These are phyloP conservation scores for Enteromius mattozi DNA, from an alignment of 2,797 vertebrate species.

Conservation along the genomic window DNA sequence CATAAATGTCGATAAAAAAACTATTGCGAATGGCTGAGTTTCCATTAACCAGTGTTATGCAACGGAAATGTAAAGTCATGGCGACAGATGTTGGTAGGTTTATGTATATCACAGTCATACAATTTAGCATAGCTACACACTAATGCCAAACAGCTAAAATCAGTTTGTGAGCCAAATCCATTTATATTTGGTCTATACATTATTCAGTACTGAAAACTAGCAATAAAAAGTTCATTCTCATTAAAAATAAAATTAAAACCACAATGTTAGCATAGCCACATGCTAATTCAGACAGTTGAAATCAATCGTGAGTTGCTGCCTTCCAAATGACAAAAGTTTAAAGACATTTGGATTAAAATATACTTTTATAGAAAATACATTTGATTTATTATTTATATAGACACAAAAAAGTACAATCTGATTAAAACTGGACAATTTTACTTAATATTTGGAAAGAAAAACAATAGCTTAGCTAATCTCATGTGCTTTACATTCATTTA, in stretches of 20 bases:
- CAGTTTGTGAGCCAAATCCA: neutral
- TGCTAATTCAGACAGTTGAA: neutral
- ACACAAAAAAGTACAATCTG: too few relatives aligned
- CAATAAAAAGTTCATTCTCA: neutral
- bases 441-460: neutral
- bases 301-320: neutral
- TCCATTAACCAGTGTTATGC: too few relatives aligned
- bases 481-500: neutral
- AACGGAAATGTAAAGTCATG: too few relatives aligned
- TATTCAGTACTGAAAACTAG: neutral
- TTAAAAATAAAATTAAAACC: neutral
- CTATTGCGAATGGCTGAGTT: too few relatives aligned
- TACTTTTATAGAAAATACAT: neutral
- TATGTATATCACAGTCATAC: too few relatives aligned
- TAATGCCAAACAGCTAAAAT: neutral
- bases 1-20: too few relatives aligned
- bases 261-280: slow-evolving; percentile 3
- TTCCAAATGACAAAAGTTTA: neutral
- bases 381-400: neutral
- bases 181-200: neutral
- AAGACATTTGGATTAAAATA: neutral
- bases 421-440: neutral
- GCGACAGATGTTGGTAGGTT: too few relatives aligned
- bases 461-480: neutral
- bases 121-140: neutral